These are phyloP conservation scores for Falco concolor DNA, from an alignment of 2,797 vertebrate genomes.

Conservation along the genomic window DNA sequence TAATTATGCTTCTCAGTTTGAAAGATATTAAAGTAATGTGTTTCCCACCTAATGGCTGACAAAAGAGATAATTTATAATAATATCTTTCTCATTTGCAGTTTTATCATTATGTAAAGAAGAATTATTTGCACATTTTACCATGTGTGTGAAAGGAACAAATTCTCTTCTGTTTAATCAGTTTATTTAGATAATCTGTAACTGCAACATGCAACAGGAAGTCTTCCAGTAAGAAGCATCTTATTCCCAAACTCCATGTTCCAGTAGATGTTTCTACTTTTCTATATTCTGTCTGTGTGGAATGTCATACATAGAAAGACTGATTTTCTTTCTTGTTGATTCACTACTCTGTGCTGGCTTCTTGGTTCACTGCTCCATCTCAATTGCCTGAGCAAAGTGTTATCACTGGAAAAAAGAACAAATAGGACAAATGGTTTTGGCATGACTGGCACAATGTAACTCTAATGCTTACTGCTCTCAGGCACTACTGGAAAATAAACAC, in stretches of 20 bases:
- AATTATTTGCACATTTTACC: background rate
- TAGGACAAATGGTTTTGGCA: background rate
- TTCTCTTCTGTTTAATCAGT: constrained; percentile 14
- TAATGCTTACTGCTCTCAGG: background rate
- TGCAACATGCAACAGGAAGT: background rate
- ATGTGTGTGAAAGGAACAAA: background rate
- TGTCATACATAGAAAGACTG: background rate
- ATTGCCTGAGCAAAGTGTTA: background rate
- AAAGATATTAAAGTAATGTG: constrained; percentile 40
- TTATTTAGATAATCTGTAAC: background rate
- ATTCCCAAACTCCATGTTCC: background rate
- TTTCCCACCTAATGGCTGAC: constrained; percentile 36
- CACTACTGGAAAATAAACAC: background rate
- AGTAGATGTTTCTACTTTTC: background rate
- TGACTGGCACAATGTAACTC: background rate
- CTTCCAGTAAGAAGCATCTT: background rate
- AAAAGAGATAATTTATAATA: constrained; percentile 54
- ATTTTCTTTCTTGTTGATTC: background rate
- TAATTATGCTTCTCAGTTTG: constrained; percentile 62
- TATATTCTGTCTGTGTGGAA: background rate
- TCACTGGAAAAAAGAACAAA: background rate
- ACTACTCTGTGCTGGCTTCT: background rate
- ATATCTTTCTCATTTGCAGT: constrained; percentile 37
- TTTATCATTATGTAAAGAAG: constrained; percentile 31
- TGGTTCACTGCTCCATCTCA: background rate